phyloP scores from a whole-genome alignment of 2,797 vertebrate genomes.

The Columba guinea region DNA sequence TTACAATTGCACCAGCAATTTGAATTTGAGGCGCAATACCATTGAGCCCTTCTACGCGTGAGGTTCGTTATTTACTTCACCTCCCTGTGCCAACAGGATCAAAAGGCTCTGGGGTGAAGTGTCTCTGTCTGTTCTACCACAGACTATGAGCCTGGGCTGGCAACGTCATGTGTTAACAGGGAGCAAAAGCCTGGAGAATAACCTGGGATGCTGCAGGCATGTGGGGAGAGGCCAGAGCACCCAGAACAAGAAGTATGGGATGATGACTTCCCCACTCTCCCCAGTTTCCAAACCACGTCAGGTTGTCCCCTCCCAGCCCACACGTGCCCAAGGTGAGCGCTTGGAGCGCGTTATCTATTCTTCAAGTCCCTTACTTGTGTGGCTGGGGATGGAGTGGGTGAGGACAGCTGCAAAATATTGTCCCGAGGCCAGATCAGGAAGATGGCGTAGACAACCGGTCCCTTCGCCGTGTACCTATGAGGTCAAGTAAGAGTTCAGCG shows the following conservation, averaged over 20 bases:
- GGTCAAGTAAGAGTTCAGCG: not conserved
- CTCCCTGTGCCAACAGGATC: not conserved
- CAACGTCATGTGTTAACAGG: rapidly evolving
- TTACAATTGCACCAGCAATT: not conserved
- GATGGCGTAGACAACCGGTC: constrained; percentile 81
- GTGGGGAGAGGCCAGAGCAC: not conserved
- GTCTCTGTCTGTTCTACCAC: not conserved
- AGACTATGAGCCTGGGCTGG: not conserved
- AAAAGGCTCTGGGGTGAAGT: not conserved
- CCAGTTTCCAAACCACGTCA: not conserved
- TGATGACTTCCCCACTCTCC: not conserved
- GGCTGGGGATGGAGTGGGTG: constrained; percentile 73
- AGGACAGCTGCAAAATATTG: constrained; percentile 73
- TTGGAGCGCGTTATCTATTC: rapidly evolving
- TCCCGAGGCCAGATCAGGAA: constrained; percentile 80
- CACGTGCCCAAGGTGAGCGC: rapidly evolving
- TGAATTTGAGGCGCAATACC: not conserved
- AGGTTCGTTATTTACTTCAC: not conserved
- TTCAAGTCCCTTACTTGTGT: constrained; percentile 78
- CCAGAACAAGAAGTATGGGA: not conserved
- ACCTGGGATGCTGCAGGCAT: not conserved
- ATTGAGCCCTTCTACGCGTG: not conserved
- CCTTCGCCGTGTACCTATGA: constrained; percentile 89
- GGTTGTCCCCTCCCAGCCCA: not conserved
- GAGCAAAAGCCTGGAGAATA: not conserved